Percentiles rank a stretch among this genome's conserved stretches.
Evolutionary conservation across 2,113 vertebrate genomes (phyloP).

Genomic region (Triplophysa tibetana): DNA sequence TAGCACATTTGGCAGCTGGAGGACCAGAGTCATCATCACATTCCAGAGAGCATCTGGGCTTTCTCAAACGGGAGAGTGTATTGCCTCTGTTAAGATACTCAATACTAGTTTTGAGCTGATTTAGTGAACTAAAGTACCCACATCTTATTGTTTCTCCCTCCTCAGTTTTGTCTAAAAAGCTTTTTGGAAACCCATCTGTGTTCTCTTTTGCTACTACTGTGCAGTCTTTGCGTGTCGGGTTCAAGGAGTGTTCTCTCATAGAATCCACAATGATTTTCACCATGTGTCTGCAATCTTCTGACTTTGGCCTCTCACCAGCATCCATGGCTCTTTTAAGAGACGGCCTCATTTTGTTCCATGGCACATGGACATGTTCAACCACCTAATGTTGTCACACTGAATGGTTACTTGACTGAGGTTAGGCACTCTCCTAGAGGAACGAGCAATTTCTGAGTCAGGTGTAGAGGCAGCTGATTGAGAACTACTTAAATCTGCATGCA

Average conservation of each 20-base stretch:
- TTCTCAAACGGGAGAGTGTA: background rate
- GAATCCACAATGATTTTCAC: background rate
- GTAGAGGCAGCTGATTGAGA: background rate
- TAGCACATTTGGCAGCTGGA: background rate
- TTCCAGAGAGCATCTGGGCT: background rate
- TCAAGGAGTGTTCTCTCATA: background rate
- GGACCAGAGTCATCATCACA: background rate
- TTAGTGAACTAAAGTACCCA: background rate
- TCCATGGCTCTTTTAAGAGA: slow-evolving; percentile 3
- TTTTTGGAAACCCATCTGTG: too few relatives aligned
- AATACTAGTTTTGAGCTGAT: background rate
- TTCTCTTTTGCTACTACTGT: background rate
- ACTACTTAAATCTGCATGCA: background rate
- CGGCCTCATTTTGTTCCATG: slow-evolving; percentile 7
- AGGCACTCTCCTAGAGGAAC: background rate
- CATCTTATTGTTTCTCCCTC: background rate
- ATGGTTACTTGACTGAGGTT: background rate
- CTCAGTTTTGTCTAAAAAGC: background rate
- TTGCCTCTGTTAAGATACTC: background rate
- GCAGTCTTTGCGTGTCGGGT: background rate
- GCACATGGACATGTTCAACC: background rate
- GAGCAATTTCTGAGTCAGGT: background rate
- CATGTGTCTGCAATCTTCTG: slow-evolving; percentile 1
- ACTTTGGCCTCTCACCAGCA: background rate
- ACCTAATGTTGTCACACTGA: background rate